phyloP scores from a whole-genome alignment of 2,113 vertebrate genomes.

The Bujurquina vittata region DNA sequence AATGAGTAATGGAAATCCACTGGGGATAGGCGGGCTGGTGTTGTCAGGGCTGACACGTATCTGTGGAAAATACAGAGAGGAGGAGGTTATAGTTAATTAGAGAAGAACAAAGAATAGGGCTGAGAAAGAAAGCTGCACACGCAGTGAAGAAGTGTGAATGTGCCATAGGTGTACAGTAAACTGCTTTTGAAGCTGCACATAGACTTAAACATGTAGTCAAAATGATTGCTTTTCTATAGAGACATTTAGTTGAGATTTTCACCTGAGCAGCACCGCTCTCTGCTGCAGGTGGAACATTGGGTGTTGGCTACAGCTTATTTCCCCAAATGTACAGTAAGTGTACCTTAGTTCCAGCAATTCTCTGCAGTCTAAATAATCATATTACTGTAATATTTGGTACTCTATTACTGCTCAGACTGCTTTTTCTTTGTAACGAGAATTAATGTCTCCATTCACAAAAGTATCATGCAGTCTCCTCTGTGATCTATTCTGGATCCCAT shows the following conservation, averaged over 20 bases:
- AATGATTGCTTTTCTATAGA: not conserved
- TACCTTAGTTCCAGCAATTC: not conserved
- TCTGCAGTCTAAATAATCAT: not conserved
- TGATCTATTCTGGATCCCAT: slow-evolving; percentile 14
- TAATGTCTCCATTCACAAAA: not conserved
- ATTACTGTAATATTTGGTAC: not conserved
- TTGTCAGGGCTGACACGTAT: slow-evolving; percentile 97
- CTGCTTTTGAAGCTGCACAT: not conserved
- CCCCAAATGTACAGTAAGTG: not conserved
- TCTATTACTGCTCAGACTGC: not conserved
- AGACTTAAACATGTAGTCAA: not conserved
- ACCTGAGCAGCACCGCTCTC: not conserved
- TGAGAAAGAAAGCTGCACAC: not conserved
- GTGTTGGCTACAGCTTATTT: not conserved
- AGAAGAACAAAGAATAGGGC: slow-evolving; percentile 1
- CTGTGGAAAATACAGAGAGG: slow-evolving; percentile 73
- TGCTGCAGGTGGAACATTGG: not conserved
- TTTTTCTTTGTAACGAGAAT: not conserved
- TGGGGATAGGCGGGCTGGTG: slow-evolving; percentile 94
- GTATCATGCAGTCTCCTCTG: not conserved
- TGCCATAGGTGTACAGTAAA: not conserved
- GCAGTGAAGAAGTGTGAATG: not conserved
- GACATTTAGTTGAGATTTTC: not conserved
- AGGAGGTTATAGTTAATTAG: slow-evolving; percentile 14
- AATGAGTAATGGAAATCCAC: slow-evolving; percentile 97